Evolutionary conservation across 2,888 invertebrate species (phyloP).

Genomic region (Esperia sulphurella): DNA sequence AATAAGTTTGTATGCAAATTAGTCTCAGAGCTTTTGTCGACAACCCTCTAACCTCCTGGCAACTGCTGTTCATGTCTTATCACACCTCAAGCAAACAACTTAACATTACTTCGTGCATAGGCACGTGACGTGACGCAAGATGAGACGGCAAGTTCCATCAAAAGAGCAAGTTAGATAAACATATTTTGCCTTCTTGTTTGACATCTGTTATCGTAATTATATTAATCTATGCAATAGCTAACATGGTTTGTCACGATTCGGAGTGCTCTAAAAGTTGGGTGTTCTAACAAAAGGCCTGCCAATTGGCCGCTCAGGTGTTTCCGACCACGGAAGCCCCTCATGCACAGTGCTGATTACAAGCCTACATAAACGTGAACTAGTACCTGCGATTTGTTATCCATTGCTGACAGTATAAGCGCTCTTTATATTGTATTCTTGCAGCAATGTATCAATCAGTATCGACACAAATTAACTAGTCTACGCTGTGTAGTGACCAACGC

Average conservation of each 20-base stretch:
- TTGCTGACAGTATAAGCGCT: no score
- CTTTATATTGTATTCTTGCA: no score
- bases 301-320: background rate
- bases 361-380: no score
- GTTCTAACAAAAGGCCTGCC: background rate
- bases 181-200: background rate
- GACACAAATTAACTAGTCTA: no score
- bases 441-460: no score
- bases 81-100: background rate
- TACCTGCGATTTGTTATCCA: no score
- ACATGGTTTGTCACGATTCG: background rate
- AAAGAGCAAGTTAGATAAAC: background rate
- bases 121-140: constrained; percentile 13
- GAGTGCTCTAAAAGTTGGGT: background rate
- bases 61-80: no score
- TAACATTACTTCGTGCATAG: constrained; percentile 7
- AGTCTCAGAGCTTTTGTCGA: no score
- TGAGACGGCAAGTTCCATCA: background rate
- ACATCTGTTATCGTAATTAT: background rate
- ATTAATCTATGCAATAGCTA: background rate
- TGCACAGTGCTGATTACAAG: no score
- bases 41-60: no score
- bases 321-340: background rate
- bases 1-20: no score
- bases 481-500: no score